These are phyloP conservation scores for Pimpla rufipes DNA, from an alignment of 2,888 invertebrate genomes.

Conservation along the genomic window DNA sequence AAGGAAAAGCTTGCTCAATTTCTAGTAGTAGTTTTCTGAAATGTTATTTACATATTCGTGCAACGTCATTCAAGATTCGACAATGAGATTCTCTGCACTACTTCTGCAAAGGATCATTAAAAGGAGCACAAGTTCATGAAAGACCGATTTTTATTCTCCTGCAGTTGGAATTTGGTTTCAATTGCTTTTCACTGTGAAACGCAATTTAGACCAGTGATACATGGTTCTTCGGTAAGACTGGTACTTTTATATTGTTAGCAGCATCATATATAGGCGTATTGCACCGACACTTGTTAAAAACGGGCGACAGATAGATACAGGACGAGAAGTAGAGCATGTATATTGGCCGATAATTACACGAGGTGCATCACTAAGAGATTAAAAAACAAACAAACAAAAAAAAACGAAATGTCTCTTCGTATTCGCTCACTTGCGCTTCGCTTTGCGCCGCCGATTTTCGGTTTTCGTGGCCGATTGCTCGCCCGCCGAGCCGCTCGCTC, in stretches of 20 bases:
- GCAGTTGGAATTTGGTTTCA: constrained; percentile 61
- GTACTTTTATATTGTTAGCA: constrained; percentile 63
- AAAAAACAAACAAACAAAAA: constrained; percentile 55
- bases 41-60: neutral
- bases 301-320: constrained; percentile 71
- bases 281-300: constrained; percentile 64
- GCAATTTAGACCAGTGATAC: constrained; percentile 49
- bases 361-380: constrained; percentile 74
- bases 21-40: neutral
- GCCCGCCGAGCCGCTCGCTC: constrained; percentile 82
- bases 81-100: neutral
- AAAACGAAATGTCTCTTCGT: constrained; percentile 25
- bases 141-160: constrained; percentile 36
- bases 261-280: constrained; percentile 50
- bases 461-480: constrained; percentile 80
- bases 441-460: constrained; percentile 82
- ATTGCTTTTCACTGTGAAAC: constrained; percentile 48
- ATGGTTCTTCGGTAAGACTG: constrained; percentile 61
- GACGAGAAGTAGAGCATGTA: constrained; percentile 75
- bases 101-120: neutral
- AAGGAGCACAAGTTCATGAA: neutral
- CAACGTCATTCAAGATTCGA: neutral
- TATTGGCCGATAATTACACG: constrained; percentile 78
- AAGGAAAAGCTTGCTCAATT: too few relatives aligned
- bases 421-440: constrained; percentile 80